Conservation (phyloP, 2,888 invertebrate genomes). For the Cataglyphis altisquamis region DNA sequence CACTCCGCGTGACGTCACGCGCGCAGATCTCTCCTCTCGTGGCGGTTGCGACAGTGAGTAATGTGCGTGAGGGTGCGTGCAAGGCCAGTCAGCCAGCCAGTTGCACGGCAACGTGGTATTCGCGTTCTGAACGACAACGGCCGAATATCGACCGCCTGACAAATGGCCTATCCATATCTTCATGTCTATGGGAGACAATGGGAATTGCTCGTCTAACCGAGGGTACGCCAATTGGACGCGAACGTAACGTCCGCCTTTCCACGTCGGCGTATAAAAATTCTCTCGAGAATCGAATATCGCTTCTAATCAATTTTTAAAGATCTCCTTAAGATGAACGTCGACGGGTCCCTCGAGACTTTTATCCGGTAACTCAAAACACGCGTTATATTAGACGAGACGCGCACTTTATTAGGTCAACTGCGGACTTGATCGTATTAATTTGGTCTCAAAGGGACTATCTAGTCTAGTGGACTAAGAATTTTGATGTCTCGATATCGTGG, state of each 20-base stretch:
- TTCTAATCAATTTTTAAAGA: neutral
- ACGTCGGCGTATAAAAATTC: neutral
- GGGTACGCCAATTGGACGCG: neutral
- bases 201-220: neutral
- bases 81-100: slow-evolving; percentile 68
- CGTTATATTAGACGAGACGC: neutral
- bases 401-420: neutral
- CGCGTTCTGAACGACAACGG: slow-evolving; percentile 30
- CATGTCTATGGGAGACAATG: neutral
- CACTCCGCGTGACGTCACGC: slow-evolving; percentile 71
- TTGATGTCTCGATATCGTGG: neutral
- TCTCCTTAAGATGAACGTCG: neutral
- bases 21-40: slow-evolving; percentile 53
- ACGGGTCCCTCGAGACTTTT: neutral
- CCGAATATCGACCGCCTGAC: slow-evolving; percentile 45
- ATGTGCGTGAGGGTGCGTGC: slow-evolving; percentile 76
- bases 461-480: slow-evolving; percentile 1
- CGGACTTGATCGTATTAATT: slow-evolving; percentile 15
- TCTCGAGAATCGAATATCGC: neutral
- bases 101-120: slow-evolving; percentile 38
- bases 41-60: slow-evolving; percentile 61
- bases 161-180: slow-evolving; percentile 9
- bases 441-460: neutral
- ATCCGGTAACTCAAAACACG: neutral
- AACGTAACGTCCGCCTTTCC: neutral